These are phyloP conservation scores for Cirrhinus mrigala DNA, from an alignment of 2,797 vertebrate species.

Conservation along the genomic window DNA sequence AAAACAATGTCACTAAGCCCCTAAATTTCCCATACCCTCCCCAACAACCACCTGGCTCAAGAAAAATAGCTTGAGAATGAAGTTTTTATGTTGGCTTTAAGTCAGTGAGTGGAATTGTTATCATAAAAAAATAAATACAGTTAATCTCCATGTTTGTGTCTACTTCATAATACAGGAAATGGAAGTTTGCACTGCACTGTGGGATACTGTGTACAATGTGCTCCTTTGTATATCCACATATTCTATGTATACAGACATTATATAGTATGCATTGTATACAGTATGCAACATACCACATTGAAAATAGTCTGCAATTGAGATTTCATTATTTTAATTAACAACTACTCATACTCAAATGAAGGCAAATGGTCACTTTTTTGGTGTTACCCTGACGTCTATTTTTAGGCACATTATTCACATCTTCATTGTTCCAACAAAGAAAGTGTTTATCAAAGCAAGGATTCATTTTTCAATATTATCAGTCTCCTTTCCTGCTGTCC, in stretches of 20 bases:
- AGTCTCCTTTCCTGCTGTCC: slow-evolving; percentile 64
- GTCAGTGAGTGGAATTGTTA: too few relatives aligned
- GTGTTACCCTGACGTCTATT: neutral
- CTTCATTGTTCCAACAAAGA: slow-evolving; percentile 64
- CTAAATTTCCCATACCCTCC: neutral
- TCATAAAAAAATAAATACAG: too few relatives aligned
- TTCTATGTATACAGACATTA: neutral
- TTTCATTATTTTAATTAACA: neutral
- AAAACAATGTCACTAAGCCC: neutral
- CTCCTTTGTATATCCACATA: neutral
- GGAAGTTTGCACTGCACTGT: neutral
- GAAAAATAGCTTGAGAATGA: too few relatives aligned
- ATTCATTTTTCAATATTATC: slow-evolving; percentile 70
- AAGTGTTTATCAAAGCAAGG: slow-evolving; percentile 63
- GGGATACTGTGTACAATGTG: neutral
- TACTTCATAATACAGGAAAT: neutral
- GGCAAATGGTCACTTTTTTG: neutral
- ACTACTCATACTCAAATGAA: neutral
- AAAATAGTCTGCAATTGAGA: neutral
- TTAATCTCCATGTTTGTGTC: too few relatives aligned
- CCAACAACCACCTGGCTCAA: neutral
- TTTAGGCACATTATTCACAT: slow-evolving; percentile 26
- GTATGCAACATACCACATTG: neutral
- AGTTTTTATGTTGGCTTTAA: too few relatives aligned
- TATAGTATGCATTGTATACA: neutral